Base-by-base conservation (phyloP, 2,888 invertebrate species). In the Carpatolechia fugitivella region DNA sequence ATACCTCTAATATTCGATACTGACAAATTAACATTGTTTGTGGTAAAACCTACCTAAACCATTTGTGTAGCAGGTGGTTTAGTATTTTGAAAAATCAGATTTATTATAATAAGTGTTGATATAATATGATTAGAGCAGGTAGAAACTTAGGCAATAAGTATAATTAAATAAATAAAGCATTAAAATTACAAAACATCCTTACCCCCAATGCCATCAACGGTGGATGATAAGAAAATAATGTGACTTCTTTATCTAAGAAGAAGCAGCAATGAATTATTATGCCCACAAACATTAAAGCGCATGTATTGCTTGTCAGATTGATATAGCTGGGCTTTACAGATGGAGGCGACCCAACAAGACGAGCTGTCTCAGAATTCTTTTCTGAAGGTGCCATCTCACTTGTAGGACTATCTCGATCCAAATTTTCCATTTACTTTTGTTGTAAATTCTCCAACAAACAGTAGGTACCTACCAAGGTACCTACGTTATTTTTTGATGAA, bases 211-310 rank as follows among this genome's bases (percentile, higher is more conserved):
- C 69, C 90, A 91, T 90, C 18, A 89, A 66, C 53, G 72, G 81
- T 14, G 91, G 91, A 69, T 91, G 91, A 68, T 90, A 90, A 11
- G 91, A 81, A 69, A 91, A 91, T 44, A 91, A 68, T 3, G 75
- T 56, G 11, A 74, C 76, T 1, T 76, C 85, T 64, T 82, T 68
- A 52, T 66, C 72, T 59, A 89, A 86, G 62, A 83, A 82, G 60
- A 89, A 86, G 62, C 83, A 82, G 60, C 83, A 83, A 54, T 83
- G 89, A 36, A 65, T 55, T 30, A 90, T 78, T 44, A 87, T 78
- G 16, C 77, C 79, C 38, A 82, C 59, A 59, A 87, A 80, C 50
- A 82, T 56, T 8, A 85, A 16, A 4, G 81, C 80, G 63, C 85
- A 82, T 51, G 82, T 33, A 60, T 89, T 89, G 60, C 81, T 85